Evolutionary conservation across 2,113 vertebrate species (phyloP), one percentile per base, ranked within the genome.

Genomic region (Boleophthalmus pectinirostris): DNA sequence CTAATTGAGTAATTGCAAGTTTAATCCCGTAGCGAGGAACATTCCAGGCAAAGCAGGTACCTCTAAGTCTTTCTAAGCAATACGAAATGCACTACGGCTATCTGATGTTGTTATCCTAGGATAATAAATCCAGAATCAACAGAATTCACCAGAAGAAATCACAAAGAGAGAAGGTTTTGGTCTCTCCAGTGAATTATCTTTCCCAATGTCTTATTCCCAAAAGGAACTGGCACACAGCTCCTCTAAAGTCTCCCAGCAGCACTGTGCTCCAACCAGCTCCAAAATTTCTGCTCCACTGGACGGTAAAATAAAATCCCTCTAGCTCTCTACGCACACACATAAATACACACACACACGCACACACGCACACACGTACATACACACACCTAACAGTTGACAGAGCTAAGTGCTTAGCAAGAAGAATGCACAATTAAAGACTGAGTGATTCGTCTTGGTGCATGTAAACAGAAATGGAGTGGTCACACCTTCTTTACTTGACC

Each of bases 271-370:
- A 85, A 88, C 86, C 85, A 76, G 77, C 79, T 79, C 72, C 85
- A 82, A 88, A 87, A 87, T 91, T 92, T 93, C 92, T 92, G 90
- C 92, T 92, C 83, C 86, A 90, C 78, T 89, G 85, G 83, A 89
- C 78, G 71, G 89, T 90, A 90, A 90, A 93, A 92, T 91, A 93
- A 90, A 92, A 81, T 82, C 82, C 83, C 72, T 65, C 73, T 74
- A 77, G 78, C 76, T 78, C 74, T 68, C n/a, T 71, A 68, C 79
- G 24, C 29, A 58, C 33, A 25, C 20, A 35, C 69, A 69, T 68
- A 45, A 53, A 60, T 56, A 73, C 57, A 38, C 6, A 38, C 2
- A 38, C 3, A 7, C 38, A 33, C 16, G 16, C 15, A 72, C 69
- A 60, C 23, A 73, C 54, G 47, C 38, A 43, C 38, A 43, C 38